These are phyloP conservation scores for Tridacna gigas DNA, from an alignment of 2,888 invertebrate genomes.

Conservation along the genomic window DNA sequence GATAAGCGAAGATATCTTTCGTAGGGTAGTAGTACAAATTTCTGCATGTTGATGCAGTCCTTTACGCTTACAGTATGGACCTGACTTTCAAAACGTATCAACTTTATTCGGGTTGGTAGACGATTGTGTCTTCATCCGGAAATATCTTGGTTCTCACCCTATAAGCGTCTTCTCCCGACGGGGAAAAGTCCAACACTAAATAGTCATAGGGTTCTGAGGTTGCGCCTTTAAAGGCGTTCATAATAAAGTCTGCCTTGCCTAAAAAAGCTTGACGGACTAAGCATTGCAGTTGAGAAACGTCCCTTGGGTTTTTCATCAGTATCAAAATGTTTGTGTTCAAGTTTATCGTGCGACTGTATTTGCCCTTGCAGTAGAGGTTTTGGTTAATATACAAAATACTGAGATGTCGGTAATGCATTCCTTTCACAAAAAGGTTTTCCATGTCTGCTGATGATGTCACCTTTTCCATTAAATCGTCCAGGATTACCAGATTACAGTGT, in stretches of 20 bases:
- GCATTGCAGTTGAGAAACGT: slow-evolving; percentile 41
- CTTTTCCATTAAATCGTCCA: slow-evolving; percentile 36
- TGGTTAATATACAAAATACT: slow-evolving; percentile 40
- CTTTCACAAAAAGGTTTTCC: slow-evolving; percentile 37
- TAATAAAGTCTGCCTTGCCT: slow-evolving; percentile 24
- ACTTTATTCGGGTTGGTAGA: too few relatives aligned
- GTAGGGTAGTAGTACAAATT: slow-evolving; percentile 22
- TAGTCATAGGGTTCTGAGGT: slow-evolving; percentile 33
- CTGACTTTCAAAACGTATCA: too few relatives aligned
- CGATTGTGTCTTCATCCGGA: too few relatives aligned
- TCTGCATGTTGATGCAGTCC: slow-evolving; percentile 25
- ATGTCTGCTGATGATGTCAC: too few relatives aligned
- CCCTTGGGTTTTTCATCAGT: too few relatives aligned
- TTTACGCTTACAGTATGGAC: slow-evolving; percentile 23
- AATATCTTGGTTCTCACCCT: too few relatives aligned
- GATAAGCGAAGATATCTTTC: slow-evolving; percentile 26
- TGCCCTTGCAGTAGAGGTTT: slow-evolving; percentile 42
- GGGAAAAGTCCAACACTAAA: slow-evolving; percentile 40
- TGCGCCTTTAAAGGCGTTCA: slow-evolving; percentile 44
- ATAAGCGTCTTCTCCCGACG: slow-evolving; percentile 28
- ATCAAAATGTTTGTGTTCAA: slow-evolving; percentile 38
- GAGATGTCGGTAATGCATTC: slow-evolving; percentile 34
- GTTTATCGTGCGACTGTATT: too few relatives aligned
- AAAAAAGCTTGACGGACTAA: slow-evolving; percentile 34
- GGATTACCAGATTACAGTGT: too few relatives aligned